Conservation (phyloP, 2,888 invertebrate species). For the Phortica magna region DNA sequence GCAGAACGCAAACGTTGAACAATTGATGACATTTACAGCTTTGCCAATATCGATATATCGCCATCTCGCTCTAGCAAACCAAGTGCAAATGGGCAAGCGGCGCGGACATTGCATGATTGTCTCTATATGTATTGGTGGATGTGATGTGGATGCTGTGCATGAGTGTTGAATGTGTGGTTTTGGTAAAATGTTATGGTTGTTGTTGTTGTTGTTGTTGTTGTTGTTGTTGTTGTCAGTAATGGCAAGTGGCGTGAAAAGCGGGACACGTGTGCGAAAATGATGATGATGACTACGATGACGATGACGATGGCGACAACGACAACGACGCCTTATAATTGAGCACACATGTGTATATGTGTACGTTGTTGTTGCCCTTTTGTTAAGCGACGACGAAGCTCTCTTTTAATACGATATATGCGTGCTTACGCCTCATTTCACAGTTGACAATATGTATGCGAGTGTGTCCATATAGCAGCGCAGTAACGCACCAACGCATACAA, state of each 20-base stretch:
- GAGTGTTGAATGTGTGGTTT: slow-evolving; percentile 4
- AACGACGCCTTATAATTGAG: slow-evolving; percentile 23
- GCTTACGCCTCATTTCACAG: slow-evolving; percentile 21
- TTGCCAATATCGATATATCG: not conserved
- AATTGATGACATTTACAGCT: slow-evolving; percentile 22
- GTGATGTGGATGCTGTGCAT: not conserved
- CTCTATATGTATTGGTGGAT: slow-evolving; percentile 14
- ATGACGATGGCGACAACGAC: too few species aligned
- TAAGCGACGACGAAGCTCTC: not conserved
- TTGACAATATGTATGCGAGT: not conserved
- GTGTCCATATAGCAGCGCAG: not conserved
- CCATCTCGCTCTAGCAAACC: not conserved
- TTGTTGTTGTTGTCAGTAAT: not conserved
- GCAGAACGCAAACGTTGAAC: not conserved
- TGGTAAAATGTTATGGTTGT: not conserved
- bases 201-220: not conserved
- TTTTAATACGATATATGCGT: not conserved
- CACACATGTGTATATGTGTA: not conserved
- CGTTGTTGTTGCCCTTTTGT: not conserved
- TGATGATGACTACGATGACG: too few species aligned
- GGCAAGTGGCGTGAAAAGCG: not conserved
- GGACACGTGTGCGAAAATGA: slow-evolving; percentile 22
- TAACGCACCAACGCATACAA: slow-evolving; percentile 51
- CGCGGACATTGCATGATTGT: not conserved
- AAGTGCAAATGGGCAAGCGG: not conserved